phyloP scores from a whole-genome alignment of 2,113 vertebrate genomes.

The Perognathus longimembris region DNA sequence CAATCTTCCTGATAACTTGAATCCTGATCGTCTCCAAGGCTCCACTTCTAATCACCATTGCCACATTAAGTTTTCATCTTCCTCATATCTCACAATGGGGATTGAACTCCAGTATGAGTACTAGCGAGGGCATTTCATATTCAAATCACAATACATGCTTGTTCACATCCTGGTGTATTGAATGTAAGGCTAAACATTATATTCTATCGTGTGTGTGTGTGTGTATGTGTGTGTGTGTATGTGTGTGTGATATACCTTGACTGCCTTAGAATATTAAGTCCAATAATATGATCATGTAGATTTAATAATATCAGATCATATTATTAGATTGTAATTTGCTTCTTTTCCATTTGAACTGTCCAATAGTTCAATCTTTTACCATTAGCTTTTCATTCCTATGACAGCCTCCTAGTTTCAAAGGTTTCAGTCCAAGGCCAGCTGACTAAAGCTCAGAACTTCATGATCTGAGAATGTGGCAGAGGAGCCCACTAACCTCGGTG shows the following conservation, averaged over 20 bases:
- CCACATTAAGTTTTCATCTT: neutral
- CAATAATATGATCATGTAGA: too few species aligned
- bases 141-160: neutral
- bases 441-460: neutral
- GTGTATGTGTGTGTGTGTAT: neutral
- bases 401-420: too few species aligned
- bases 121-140: neutral
- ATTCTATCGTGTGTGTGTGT: neutral
- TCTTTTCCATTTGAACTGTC: slow-evolving; percentile 48
- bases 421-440: too few species aligned
- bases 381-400: neutral
- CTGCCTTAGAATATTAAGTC: neutral
- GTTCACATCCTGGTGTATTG: neutral
- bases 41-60: neutral
- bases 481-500: neutral
- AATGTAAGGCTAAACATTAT: too few species aligned
- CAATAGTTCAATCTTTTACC: neutral
- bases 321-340: neutral
- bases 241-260: neutral
- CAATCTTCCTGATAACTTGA: neutral
- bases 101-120: neutral
- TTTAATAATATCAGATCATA: neutral
- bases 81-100: neutral
- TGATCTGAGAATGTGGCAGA: neutral
- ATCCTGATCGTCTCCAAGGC: neutral